Conservation (phyloP, 2,797 vertebrate genomes). For the Synaphobranchus kaupii region DNA sequence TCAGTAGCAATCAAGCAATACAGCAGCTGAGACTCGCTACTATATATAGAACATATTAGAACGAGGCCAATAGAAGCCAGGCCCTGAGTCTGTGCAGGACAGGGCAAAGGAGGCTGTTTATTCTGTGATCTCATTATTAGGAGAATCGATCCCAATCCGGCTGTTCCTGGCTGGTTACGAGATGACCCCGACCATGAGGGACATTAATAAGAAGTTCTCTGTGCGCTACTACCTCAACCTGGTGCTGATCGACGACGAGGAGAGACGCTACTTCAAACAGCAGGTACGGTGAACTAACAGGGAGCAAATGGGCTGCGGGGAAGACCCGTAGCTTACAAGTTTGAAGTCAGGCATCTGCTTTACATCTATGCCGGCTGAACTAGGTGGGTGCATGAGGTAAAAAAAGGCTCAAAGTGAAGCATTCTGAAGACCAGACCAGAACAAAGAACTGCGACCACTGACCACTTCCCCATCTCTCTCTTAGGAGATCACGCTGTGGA, state of each 20-base stretch:
- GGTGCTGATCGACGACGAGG: slow-evolving; percentile 96
- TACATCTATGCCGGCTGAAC: neutral
- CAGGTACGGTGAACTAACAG: slow-evolving; percentile 74
- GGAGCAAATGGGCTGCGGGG: neutral
- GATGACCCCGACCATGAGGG: slow-evolving; percentile 95
- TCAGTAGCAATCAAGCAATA: neutral
- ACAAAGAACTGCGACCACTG: neutral
- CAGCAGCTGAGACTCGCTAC: neutral
- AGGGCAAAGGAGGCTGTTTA: neutral
- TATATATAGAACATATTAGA: neutral
- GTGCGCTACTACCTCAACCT: slow-evolving; percentile 99
- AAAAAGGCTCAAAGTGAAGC: too few species aligned
- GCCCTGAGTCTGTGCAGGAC: neutral
- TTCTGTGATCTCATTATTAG: slow-evolving; percentile 62
- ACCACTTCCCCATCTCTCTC: slow-evolving; percentile 20
- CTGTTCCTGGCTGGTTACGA: slow-evolving; percentile 96
- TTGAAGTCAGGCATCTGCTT: neutral
- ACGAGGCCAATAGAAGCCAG: neutral
- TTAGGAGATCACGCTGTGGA: slow-evolving; percentile 97
- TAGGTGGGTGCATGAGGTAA: neutral
- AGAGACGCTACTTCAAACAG: slow-evolving; percentile 98
- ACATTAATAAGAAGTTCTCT: slow-evolving; percentile 98
- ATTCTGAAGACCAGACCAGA: too few species aligned
- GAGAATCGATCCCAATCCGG: slow-evolving; percentile 96
- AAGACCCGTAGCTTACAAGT: neutral